These are phyloP conservation scores for Gymnodraco acuticeps DNA, from an alignment of 2,797 vertebrate species.

Conservation along the genomic window DNA sequence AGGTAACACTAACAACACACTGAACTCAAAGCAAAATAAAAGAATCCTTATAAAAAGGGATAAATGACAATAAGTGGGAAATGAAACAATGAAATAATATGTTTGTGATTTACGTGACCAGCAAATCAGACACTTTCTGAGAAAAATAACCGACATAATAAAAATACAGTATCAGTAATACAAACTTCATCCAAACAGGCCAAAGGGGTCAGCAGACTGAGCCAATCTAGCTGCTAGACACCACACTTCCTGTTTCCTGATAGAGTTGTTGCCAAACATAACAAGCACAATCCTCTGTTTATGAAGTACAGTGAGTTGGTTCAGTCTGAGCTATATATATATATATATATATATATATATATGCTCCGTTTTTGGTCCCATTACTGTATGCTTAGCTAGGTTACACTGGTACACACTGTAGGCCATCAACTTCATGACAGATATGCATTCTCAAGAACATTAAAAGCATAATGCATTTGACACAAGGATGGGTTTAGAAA, in stretches of 20 bases:
- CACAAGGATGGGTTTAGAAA: conserved; percentile 26
- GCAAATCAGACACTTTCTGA: background rate
- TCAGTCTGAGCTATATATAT: conserved; percentile 46
- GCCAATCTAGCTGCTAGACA: conserved; percentile 36
- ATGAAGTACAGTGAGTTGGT: conserved; percentile 39
- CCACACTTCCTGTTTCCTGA: conserved; percentile 58
- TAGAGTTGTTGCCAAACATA: conserved; percentile 59
- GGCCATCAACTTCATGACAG: background rate
- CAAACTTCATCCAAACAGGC: too few species aligned
- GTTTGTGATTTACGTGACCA: background rate
- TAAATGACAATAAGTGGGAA: background rate
- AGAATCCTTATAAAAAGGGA: background rate
- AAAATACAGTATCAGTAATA: background rate
- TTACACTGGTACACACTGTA: background rate
- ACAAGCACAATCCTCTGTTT: conserved; percentile 52
- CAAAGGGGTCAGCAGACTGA: background rate
- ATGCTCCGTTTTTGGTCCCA: too few species aligned
- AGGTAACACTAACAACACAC: background rate
- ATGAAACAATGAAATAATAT: background rate
- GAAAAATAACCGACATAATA: background rate
- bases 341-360: conserved; percentile 42
- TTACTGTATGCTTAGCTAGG: background rate
- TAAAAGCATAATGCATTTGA: conserved; percentile 9
- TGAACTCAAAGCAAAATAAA: background rate
- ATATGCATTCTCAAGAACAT: background rate